Base-by-base conservation (phyloP, 1,140 invertebrate species). In the Leptonema lineaticorne region DNA sequence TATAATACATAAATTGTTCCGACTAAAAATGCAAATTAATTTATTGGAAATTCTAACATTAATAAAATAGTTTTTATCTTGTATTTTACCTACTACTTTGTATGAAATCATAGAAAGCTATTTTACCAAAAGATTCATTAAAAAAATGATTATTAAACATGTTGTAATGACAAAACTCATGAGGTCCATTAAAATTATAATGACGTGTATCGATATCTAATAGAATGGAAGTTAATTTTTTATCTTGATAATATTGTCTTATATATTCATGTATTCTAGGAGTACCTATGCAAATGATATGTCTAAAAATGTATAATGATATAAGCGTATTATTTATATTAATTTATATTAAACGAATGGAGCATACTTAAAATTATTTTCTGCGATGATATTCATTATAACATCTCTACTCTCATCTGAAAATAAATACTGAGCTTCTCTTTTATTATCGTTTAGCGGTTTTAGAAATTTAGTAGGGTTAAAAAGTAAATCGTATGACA, bases 131-230 rank as follows among this genome's bases (percentile, higher is more conserved):
- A n/a, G n/a, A n/a, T 0, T 82, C 81, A 74, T 86, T 84, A 73
- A 95, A 95, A 70, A 95, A 92, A 75, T 94, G 87, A 81, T 94
- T 86, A 75, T 96, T 96, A 76, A 95, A 94, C 84, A 93, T 89
- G 76, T 96, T 96, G 77, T 93, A 96, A 81, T 87, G 89, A 37
- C 88, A 86, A 74, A 89, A 95, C 74, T 87, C 81, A 18, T 86
- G 74, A 0, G 87, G 83, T 0, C 85, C 80, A 74, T 90, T 88
- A 75, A 95, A 92, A 59, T 85, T 85, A 48, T 87, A 82, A 78
- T 88, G 90, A 75, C 92, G 83, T 16, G 83, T 84, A 78, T 94
- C 92, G 70, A 92, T 85, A 74, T 94, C 92, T 33, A 95, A 76
- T 0, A 95, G 81, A 41, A 94, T 80, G 50, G 88, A 90, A 7